Percentiles rank a stretch among this genome's conserved stretches.
phyloP scores from a whole-genome alignment of 1,140 invertebrate species.

The Ladona fulva region DNA sequence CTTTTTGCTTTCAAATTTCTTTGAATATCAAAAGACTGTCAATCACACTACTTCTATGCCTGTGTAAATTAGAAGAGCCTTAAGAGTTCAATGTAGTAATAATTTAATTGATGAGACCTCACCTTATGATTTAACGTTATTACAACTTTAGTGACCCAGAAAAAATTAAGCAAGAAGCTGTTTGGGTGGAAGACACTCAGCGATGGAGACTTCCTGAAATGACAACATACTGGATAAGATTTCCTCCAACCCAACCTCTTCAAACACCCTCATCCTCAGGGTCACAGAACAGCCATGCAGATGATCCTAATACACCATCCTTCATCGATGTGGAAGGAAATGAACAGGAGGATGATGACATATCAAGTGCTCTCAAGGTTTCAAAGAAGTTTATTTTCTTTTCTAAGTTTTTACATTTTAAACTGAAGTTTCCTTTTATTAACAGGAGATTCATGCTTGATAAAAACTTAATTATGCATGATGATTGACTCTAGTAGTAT shows the following conservation, averaged over 20 bases:
- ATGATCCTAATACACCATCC: background rate
- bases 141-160: conserved; percentile 46
- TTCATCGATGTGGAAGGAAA: background rate
- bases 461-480: too few species aligned
- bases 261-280: background rate
- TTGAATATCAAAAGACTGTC: too few species aligned
- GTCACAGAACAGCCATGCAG: background rate
- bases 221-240: conserved; percentile 48
- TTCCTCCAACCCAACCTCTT: conserved; percentile 46
- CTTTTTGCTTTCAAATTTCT: too few species aligned
- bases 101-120: too few species aligned
- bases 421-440: too few species aligned
- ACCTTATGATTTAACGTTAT: background rate
- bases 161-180: conserved; percentile 53
- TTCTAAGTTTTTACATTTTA: too few species aligned
- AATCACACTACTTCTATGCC: too few species aligned
- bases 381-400: too few species aligned
- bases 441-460: too few species aligned
- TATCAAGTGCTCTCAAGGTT: background rate
- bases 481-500: too few species aligned
- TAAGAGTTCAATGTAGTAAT: too few species aligned
- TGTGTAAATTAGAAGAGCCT: too few species aligned
- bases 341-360: background rate
- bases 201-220: conserved; percentile 65
- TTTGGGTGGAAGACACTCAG: conserved; percentile 68